Evolutionary conservation across 2,888 invertebrate species (phyloP).

Genomic region (Pollenia amentaria): DNA sequence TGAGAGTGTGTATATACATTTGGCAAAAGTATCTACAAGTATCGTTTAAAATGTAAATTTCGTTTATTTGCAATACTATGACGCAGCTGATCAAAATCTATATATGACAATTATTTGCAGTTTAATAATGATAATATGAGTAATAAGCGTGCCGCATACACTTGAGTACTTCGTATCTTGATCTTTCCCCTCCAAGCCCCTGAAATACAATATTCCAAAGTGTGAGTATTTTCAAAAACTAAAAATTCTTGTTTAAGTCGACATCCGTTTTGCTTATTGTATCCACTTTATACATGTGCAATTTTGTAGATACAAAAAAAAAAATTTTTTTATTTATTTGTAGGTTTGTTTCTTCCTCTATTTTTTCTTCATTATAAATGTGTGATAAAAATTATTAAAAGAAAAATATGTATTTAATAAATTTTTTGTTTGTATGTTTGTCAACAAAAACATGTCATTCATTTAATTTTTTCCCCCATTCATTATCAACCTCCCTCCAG

Average conservation of each 20-base stretch:
- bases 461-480: too few relatives aligned
- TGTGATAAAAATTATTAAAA: constrained; percentile 13
- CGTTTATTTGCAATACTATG: constrained; percentile 22
- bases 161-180: constrained; percentile 9
- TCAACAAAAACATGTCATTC: background rate
- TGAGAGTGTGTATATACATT: background rate
- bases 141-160: constrained; percentile 57
- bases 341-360: constrained; percentile 20
- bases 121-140: constrained; percentile 46
- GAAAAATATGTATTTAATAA: background rate
- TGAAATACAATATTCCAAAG: background rate
- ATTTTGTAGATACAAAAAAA: constrained; percentile 14
- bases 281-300: constrained; percentile 11
- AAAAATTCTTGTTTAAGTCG: background rate
- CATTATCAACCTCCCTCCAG: constrained; percentile 18
- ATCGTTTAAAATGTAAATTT: background rate
- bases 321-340: background rate
- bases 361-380: constrained; percentile 3
- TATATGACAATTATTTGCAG: constrained; percentile 53
- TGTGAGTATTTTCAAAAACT: background rate
- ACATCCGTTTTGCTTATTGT: constrained; percentile 45
- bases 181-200: background rate
- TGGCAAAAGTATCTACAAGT: background rate
- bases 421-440: constrained; percentile 23
- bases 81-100: constrained; percentile 62